Evolutionary conservation across 1,140 invertebrate genomes (phyloP), one percentile per base, ranked within the genome.

Genomic region (Papilio polyxenes): DNA sequence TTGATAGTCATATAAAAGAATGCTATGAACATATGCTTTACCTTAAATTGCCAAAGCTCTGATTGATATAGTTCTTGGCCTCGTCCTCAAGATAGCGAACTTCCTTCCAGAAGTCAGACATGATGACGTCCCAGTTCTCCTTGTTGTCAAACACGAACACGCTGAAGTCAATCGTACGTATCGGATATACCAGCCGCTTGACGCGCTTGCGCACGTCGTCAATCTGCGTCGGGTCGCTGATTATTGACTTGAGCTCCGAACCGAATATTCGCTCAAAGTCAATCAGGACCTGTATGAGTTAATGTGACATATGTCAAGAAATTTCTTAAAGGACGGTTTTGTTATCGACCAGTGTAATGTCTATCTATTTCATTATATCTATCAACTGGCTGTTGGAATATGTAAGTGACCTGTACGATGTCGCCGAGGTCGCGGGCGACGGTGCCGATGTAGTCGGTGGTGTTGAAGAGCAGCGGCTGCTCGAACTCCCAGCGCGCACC

Each of bases 241-340:
- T 97, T 13, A 98, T 97, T 0, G 97, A 96, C 88, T 98, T 98
- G 0, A 99, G 92, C 87, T 98, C 97, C 6, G 96, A 95, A 0
- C 98, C 97, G 89, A 99, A 98, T 75, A 98, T 97, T 83, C 98
- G 98, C 89, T 98, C 96, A 88, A 98, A 98, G 89, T 98, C 97
- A 87, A 97, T 96, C 0, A 98, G 95, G 0, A 97, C 96, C 96
- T 97, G 78, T 75, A 89, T 8, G 17, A 59, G 49, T 51, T 11
- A 51, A 51, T 51, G 4, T 44, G 40, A 44, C 7, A 6, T 44
- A 6, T 44, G 7, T 44, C 4, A 44, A 44, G 40, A 44, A 44
- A 44, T 44, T 44, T 44, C 40, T 44, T 44, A 44, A 44, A 44
- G 7, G 40, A 44, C 40, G 40, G 23, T 31, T 31, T 31, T 31